Percentiles rank a stretch among this genome's conserved stretches.
Evolutionary conservation across 2,888 invertebrate species (phyloP).

Genomic region (Callosobruchus maculatus): DNA sequence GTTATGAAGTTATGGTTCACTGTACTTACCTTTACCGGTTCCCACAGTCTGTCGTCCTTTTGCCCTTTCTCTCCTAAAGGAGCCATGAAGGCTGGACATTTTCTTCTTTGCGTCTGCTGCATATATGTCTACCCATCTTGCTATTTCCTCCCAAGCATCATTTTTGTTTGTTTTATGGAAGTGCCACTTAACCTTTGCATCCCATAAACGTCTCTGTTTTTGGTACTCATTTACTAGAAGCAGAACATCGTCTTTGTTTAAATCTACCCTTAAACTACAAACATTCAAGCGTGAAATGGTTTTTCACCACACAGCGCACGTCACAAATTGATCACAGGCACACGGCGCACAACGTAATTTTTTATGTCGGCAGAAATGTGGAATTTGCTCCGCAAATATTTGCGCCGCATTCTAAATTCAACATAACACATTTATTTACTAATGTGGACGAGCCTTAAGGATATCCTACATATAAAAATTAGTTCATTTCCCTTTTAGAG

Average conservation of each 20-base stretch:
- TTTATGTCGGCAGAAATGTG: too few relatives aligned
- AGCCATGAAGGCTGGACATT: constrained; percentile 17
- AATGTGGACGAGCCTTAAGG: too few relatives aligned
- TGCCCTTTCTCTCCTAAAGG: constrained; percentile 19
- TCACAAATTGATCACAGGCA: too few relatives aligned
- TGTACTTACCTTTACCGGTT: constrained; percentile 4
- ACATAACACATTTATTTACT: too few relatives aligned
- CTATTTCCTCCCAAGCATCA: constrained; percentile 15
- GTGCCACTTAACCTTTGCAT: constrained; percentile 6
- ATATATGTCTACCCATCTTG: constrained; percentile 5
- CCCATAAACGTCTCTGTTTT: constrained; percentile 15
- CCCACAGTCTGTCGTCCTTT: constrained; percentile 13
- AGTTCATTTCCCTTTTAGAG: neutral
- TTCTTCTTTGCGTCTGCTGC: constrained; percentile 9
- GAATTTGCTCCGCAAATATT: too few relatives aligned
- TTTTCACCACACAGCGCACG: too few relatives aligned
- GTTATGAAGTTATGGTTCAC: neutral
- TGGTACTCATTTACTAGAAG: constrained; percentile 11
- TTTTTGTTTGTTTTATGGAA: constrained; percentile 14
- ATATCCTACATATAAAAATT: neutral
- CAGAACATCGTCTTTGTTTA: too few relatives aligned
- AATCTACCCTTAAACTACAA: too few relatives aligned
- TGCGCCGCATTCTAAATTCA: too few relatives aligned
- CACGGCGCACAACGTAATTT: too few relatives aligned
- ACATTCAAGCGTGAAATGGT: too few relatives aligned